Conservation (phyloP, 1,140 invertebrate species). For the Temnothorax curvispinosus region DNA sequence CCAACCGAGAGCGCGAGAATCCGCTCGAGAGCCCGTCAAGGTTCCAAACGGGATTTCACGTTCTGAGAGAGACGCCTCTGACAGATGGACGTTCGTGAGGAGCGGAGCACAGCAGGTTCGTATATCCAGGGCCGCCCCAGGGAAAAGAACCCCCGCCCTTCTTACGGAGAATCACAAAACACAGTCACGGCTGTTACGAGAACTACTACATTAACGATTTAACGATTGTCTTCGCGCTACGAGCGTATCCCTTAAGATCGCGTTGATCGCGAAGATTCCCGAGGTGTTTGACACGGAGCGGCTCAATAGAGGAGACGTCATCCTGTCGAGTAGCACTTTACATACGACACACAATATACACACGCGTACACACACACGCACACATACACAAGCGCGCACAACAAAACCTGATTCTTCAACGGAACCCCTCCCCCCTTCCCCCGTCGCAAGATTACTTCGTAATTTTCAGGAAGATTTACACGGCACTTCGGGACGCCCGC, state of each 20-base stretch:
- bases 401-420: conserved; percentile 27
- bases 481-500: conserved; percentile 50
- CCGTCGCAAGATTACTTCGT: conserved; percentile 47
- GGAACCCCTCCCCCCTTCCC: not conserved
- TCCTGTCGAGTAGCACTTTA: conserved; percentile 12
- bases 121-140: not conserved
- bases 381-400: not conserved
- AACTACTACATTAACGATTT: conserved; percentile 1
- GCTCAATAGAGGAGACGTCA: not conserved
- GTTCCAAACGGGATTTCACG: conserved; percentile 57
- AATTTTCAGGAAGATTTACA: conserved; percentile 61
- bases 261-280: not conserved
- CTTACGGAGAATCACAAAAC: conserved; percentile 32
- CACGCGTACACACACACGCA: not conserved
- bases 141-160: conserved; percentile 27
- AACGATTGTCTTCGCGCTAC: not conserved
- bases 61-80: conserved; percentile 37
- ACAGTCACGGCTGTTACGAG: conserved; percentile 9
- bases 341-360: not conserved
- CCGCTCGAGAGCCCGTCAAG: conserved; percentile 64
- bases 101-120: conserved; percentile 37
- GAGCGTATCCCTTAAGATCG: not conserved
- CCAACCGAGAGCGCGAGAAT: conserved; percentile 50
- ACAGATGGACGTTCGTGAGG: conserved; percentile 45
- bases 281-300: not conserved